Percentiles rank a stretch among this genome's conserved stretches.
phyloP scores from a whole-genome alignment of 2,113 vertebrate species.

The Pardalotus punctatus region DNA sequence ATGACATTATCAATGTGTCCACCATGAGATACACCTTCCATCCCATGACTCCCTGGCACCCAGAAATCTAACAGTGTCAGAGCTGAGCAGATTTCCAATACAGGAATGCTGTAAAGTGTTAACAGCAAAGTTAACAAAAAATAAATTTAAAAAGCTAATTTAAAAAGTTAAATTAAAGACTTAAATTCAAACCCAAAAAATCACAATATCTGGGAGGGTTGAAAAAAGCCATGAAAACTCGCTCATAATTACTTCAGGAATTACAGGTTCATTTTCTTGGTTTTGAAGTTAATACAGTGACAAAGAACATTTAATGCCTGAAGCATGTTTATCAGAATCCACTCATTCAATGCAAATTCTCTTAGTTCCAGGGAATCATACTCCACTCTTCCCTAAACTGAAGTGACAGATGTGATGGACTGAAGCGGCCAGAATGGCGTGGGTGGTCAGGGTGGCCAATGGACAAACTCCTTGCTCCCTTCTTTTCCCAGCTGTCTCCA shows the following conservation, averaged over 20 bases:
- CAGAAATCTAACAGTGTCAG: not conserved
- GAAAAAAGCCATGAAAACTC: not conserved
- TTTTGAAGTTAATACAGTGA: not conserved
- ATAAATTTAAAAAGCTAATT: too few species aligned
- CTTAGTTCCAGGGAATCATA: not conserved
- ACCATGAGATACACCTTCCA: not conserved
- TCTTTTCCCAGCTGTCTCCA: not conserved
- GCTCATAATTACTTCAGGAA: not conserved
- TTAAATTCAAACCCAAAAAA: not conserved
- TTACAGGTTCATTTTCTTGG: not conserved
- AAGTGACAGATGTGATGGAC: not conserved
- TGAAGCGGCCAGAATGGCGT: not conserved
- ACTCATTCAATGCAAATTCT: not conserved
- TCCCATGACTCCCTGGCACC: not conserved
- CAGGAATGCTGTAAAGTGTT: not conserved
- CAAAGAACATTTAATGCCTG: not conserved
- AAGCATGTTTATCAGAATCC: not conserved
- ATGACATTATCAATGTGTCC: not conserved
- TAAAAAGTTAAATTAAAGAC: too few species aligned
- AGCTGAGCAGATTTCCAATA: not conserved
- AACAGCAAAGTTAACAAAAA: not conserved
- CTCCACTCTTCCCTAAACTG: fast-evolving
- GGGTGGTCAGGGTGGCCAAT: not conserved
- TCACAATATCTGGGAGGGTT: not conserved
- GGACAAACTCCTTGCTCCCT: not conserved